Evolutionary conservation across 2,113 vertebrate species (phyloP), one percentile per base, ranked within the genome.

Genomic region (Tachysurus fulvidraco): DNA sequence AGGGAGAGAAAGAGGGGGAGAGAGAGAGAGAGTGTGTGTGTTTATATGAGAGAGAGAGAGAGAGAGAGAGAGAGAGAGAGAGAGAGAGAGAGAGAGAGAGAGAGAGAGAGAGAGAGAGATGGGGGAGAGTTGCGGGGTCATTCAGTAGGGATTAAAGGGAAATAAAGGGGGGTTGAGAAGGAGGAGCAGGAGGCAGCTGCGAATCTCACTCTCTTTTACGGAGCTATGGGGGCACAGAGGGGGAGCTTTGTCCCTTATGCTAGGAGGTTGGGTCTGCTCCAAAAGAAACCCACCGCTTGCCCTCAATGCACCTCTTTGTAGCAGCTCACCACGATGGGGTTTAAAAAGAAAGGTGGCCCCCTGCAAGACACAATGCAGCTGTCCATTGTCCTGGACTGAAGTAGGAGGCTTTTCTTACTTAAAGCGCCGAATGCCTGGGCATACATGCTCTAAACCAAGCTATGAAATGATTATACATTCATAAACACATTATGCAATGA

Each of bases 161-260:
- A 93, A 93, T 87, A 57, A 76, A 79, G 91, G 91, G 28, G 79
- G 91, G 91, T 85, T 36, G 83, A 84, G 91, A 87, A 77, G 86
- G 90, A 71, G 91, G 91, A 88, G 73, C 21, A 64, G 17, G 77
- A 88, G 94, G 93, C 94, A 95, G 94, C 94, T 95, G 94, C 92
- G 91, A 91, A 92, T 89, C 91, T 91, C 90, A 84, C 85, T 90
- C 93, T 85, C 90, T 91, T 86, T 94, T 92, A 83, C 87, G 85
- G 86, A 84, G 86, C 76, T 91, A 84, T 90, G 89, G 92, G 92
- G 89, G 86, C 93, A 92, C 91, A 86, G 89, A 92, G 92, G 94
- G 92, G 88, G 91, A 92, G 92, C 92, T 93, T 94, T 94, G 94
- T 94, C 92, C 92, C 78, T 64, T 91, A 59, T 60, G 83, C 73